Conservation (phyloP, 1,140 invertebrate species). For the Oscheius sp. region DNA sequence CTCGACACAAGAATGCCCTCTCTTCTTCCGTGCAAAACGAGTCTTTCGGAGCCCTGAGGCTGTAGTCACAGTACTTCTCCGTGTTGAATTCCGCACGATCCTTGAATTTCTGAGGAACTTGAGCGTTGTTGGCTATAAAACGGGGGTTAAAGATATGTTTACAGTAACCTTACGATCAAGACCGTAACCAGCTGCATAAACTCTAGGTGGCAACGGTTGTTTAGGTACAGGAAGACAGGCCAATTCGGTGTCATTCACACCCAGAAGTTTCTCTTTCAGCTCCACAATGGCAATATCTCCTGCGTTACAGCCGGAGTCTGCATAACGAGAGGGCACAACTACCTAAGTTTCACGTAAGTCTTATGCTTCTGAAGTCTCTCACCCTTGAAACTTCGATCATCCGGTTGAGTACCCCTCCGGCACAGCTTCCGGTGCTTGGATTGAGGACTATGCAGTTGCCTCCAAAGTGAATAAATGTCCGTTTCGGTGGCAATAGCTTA, state of each 20-base stretch:
- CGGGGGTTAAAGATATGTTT: neutral
- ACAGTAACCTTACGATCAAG: neutral
- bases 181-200: neutral
- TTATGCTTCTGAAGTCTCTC: neutral
- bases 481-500: neutral
- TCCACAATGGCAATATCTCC: neutral
- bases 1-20: neutral
- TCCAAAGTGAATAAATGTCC: neutral
- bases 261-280: neutral
- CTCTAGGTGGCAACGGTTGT: neutral
- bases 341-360: neutral
- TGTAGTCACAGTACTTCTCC: neutral
- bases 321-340: neutral
- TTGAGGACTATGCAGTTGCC: neutral
- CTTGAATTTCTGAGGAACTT: neutral
- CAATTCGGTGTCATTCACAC: neutral
- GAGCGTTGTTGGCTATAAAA: neutral
- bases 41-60: neutral
- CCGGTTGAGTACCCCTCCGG: neutral
- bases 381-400: neutral
- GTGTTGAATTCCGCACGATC: neutral
- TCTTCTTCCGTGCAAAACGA: neutral
- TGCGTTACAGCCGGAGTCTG: neutral
- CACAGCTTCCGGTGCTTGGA: neutral
- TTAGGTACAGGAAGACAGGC: neutral